A percentile compares a stretch with the other conserved stretches of the same genome.
These are phyloP conservation scores for Drosophila trapezifrons DNA, from an alignment of 1,140 invertebrate species.

Conservation along the genomic window DNA sequence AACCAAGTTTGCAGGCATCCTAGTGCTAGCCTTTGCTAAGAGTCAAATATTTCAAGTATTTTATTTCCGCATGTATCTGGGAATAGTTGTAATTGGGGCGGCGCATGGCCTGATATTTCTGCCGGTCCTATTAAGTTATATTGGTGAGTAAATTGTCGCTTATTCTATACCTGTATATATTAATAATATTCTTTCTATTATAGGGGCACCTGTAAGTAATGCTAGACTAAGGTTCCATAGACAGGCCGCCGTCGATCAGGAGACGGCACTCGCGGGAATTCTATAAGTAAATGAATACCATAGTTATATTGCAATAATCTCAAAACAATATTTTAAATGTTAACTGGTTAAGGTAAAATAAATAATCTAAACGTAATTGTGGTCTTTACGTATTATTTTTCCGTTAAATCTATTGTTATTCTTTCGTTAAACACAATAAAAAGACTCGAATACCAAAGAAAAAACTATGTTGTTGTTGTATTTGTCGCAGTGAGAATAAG, in stretches of 20 bases:
- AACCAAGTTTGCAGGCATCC: conserved; percentile 98
- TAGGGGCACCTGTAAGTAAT: conserved; percentile 51
- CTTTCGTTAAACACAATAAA: conserved; percentile 4
- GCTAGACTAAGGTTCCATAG: conserved; percentile 39
- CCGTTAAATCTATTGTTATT: conserved; percentile 21
- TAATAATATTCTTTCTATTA: not conserved
- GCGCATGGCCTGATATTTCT: conserved; percentile 98
- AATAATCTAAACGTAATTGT: conserved; percentile 25
- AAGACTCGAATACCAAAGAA: conserved; percentile 35
- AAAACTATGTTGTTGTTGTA: too few relatives aligned
- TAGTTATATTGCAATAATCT: conserved; percentile 40
- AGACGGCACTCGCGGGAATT: conserved; percentile 44
- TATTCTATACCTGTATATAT: not conserved
- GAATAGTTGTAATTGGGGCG: conserved; percentile 98
- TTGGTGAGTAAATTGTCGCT: conserved; percentile 89
- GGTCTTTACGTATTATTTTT: conserved; percentile 14
- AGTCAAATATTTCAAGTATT: conserved; percentile 99
- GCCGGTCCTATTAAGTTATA: conserved; percentile 97
- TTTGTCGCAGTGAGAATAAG: too few relatives aligned
- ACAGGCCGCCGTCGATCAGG: conserved; percentile 22
- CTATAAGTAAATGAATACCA: conserved; percentile 27
- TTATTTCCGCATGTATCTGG: conserved; percentile 99
- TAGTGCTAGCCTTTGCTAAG: conserved; percentile 97
- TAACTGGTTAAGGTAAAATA: conserved; percentile 53
- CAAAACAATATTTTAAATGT: conserved; percentile 52